Conservation (phyloP, 1,140 invertebrate genomes). For the Achatina immaculata region DNA sequence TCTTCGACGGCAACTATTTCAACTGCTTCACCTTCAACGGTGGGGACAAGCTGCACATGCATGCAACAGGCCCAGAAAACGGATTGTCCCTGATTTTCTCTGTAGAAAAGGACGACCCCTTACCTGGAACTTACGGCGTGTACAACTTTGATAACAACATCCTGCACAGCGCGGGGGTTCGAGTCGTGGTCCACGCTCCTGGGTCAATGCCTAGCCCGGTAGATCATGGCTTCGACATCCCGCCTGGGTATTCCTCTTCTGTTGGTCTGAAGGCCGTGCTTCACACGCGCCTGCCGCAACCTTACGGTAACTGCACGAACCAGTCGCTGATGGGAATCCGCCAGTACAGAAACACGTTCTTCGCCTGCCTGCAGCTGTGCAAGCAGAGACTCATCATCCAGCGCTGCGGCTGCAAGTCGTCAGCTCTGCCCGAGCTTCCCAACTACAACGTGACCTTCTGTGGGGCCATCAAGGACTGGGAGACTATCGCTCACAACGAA, state of each 20-base stretch:
- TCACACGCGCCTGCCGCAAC: constrained; percentile 55
- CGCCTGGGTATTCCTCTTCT: constrained; percentile 66
- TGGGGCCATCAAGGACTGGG: constrained; percentile 59
- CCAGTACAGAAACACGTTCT: constrained; percentile 62
- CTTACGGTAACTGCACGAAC: constrained; percentile 65
- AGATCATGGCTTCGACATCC: constrained; percentile 67
- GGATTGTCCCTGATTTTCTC: constrained; percentile 64
- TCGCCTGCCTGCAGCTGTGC: constrained; percentile 63
- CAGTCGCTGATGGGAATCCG: constrained; percentile 45
- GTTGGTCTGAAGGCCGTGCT: constrained; percentile 62
- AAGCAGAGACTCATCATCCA: constrained; percentile 61
- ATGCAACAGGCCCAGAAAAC: constrained; percentile 64
- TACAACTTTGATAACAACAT: constrained; percentile 64
- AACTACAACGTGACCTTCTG: constrained; percentile 56
- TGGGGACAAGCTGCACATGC: constrained; percentile 56
- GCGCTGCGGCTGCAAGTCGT: constrained; percentile 60
- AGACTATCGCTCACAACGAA: constrained; percentile 38
- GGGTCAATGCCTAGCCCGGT: constrained; percentile 70
- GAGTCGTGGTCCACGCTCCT: constrained; percentile 71
- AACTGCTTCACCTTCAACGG: constrained; percentile 68
- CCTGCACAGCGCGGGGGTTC: constrained; percentile 65
- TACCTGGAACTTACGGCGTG: constrained; percentile 59
- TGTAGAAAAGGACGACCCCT: constrained; percentile 64
- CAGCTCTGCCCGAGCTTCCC: constrained; percentile 49
- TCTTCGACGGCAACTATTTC: constrained; percentile 67